A percentile compares a stretch with the other conserved stretches of the same genome.
Evolutionary conservation across 2,888 invertebrate species (phyloP).

Genomic region (Caenorhabditis uteleia): DNA sequence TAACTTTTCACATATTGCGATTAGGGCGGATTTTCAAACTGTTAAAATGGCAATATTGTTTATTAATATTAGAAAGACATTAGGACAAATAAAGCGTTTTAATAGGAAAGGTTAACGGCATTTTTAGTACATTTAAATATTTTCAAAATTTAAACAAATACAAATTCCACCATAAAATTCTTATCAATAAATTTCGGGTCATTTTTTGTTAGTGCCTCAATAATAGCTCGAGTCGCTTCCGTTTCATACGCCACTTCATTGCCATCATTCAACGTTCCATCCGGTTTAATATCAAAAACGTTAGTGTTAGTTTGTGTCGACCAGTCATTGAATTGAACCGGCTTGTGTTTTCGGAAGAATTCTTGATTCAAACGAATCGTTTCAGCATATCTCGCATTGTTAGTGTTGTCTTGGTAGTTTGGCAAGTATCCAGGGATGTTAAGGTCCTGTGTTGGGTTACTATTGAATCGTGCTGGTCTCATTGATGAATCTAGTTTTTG

Average conservation of each 20-base stretch:
- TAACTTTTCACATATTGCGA: too few species aligned
- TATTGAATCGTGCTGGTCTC: not conserved
- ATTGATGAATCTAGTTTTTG: not conserved
- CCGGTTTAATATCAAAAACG: slow-evolving; percentile 19
- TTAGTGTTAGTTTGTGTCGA: slow-evolving; percentile 6
- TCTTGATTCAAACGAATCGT: slow-evolving; percentile 38
- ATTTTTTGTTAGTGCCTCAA: slow-evolving; percentile 19
- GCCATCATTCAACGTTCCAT: slow-evolving; percentile 2
- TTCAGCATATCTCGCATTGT: slow-evolving; percentile 11
- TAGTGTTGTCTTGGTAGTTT: slow-evolving; percentile 32
- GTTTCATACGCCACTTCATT: slow-evolving; percentile 10
- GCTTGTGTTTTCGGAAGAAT: slow-evolving; percentile 18
- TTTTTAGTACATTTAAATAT: not conserved
- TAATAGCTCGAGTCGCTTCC: slow-evolving; percentile 33
- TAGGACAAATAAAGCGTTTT: slow-evolving; percentile 3
- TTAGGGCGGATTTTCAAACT: too few species aligned
- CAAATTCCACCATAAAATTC: slow-evolving; percentile 26
- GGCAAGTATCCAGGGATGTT: slow-evolving; percentile 34
- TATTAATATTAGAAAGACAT: not conserved
- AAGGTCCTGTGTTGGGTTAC: not conserved
- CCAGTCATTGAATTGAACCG: slow-evolving; percentile 9
- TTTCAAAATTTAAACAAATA: slow-evolving; percentile 2
- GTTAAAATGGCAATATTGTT: too few species aligned
- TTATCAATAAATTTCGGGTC: slow-evolving; percentile 26
- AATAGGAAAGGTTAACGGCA: not conserved